Conservation (phyloP, 2,113 vertebrate species). For the Vireo altiloquus region DNA sequence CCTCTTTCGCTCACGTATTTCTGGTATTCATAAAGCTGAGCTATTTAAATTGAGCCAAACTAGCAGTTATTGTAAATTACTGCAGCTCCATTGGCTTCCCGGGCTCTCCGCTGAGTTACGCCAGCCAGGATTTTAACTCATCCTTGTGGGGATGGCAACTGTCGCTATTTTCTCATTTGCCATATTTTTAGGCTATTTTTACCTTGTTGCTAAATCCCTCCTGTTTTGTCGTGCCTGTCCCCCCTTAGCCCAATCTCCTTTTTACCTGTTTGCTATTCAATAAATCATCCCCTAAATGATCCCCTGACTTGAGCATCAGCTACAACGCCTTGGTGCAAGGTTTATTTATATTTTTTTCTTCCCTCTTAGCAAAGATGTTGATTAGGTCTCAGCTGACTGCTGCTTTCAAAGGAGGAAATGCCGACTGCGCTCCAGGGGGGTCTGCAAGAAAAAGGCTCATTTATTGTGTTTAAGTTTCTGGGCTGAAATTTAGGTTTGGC, state of each 20-base stretch:
- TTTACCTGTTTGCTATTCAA: background rate
- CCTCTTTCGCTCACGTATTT: background rate
- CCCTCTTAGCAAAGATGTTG: background rate
- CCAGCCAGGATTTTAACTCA: slow-evolving; percentile 38
- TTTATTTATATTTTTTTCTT: background rate
- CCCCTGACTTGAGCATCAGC: background rate
- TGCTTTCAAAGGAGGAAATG: background rate
- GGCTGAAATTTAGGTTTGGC: background rate
- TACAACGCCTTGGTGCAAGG: background rate
- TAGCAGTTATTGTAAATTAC: slow-evolving; percentile 51
- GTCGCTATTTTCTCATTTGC: slow-evolving; percentile 14
- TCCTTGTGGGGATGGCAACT: slow-evolving; percentile 26
- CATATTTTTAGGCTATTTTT: slow-evolving; percentile 6
- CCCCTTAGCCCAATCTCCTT: background rate
- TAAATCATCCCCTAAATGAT: slow-evolving; percentile 4
- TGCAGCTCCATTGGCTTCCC: background rate
- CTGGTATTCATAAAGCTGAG: background rate
- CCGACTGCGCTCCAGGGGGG: background rate
- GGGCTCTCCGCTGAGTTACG: background rate
- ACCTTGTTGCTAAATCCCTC: background rate
- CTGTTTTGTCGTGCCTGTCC: background rate
- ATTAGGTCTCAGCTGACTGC: background rate
- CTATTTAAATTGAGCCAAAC: slow-evolving; percentile 45
- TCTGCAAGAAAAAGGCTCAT: background rate
- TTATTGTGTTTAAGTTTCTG: background rate